Conservation (phyloP, 2,113 vertebrate species). For the Abramis brama region DNA sequence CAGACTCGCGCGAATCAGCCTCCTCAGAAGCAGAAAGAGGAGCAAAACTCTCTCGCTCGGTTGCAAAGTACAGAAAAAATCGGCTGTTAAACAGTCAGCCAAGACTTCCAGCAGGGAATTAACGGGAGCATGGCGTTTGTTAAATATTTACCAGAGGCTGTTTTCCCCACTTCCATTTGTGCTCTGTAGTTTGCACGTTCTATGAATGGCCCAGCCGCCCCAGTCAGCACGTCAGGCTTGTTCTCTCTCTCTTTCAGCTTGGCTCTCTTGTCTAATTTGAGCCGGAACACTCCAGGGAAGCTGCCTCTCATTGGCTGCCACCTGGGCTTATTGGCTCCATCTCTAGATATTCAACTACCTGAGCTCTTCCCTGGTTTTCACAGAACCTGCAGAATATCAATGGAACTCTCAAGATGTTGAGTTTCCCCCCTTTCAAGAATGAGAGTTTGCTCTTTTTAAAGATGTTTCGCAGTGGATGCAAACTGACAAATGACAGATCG, state of each 20-base stretch:
- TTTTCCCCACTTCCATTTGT: slow-evolving; percentile 32
- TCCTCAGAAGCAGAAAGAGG: background rate
- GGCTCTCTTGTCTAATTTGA: slow-evolving; percentile 27
- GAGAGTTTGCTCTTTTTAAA: slow-evolving; percentile 18
- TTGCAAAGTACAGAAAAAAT: slow-evolving; percentile 22
- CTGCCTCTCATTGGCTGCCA: slow-evolving; percentile 34
- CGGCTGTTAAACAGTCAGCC: slow-evolving; percentile 17
- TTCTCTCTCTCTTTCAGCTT: background rate
- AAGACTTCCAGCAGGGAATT: slow-evolving; percentile 35
- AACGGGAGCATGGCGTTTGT: slow-evolving; percentile 30
- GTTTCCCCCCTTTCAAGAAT: background rate
- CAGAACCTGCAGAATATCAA: slow-evolving; percentile 22
- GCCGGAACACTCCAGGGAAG: slow-evolving; percentile 4
- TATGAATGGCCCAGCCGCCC: background rate
- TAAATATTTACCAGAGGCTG: slow-evolving; percentile 53
- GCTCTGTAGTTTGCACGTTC: slow-evolving; percentile 29
- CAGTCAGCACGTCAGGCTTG: background rate
- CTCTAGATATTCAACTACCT: background rate
- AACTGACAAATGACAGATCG: background rate
- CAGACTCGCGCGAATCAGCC: background rate
- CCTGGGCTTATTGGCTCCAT: slow-evolving; percentile 37
- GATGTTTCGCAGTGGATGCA: background rate
- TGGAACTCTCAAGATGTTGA: background rate
- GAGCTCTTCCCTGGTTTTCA: background rate
- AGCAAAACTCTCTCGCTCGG: background rate